phyloP scores from a whole-genome alignment of 2,797 vertebrate species.

The Allobates femoralis region DNA sequence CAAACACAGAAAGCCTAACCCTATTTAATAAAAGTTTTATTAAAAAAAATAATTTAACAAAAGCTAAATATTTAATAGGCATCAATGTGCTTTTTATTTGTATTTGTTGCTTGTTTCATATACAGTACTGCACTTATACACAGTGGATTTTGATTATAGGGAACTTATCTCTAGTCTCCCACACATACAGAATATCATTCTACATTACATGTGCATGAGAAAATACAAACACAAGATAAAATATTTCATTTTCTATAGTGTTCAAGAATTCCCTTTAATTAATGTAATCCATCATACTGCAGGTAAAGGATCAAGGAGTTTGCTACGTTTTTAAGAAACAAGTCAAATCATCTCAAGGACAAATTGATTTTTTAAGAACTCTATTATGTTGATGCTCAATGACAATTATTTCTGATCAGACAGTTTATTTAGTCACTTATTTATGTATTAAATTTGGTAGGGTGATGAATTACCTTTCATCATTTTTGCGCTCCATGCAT shows the following conservation, averaged over 20 bases:
- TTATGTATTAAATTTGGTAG: constrained; percentile 14
- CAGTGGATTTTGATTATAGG: not conserved
- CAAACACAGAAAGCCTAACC: too few relatives aligned
- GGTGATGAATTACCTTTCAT: constrained; percentile 27
- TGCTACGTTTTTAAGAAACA: constrained; percentile 5
- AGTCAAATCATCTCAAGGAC: constrained; percentile 22
- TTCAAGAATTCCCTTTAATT: not conserved
- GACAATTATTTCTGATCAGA: constrained; percentile 30
- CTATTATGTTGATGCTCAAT: constrained; percentile 21
- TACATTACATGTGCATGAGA: not conserved
- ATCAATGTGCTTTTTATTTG: too few relatives aligned
- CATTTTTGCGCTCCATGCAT: not conserved
- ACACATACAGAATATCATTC: not conserved
- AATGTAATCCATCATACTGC: constrained; percentile 9
- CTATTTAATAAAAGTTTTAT: too few relatives aligned
- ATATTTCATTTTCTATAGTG: not conserved
- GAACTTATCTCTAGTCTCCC: not conserved
- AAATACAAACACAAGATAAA: not conserved
- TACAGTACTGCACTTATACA: too few relatives aligned
- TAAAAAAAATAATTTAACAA: too few relatives aligned
- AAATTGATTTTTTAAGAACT: constrained; percentile 29
- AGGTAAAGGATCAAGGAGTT: constrained; percentile 14
- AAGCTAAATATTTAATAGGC: too few relatives aligned
- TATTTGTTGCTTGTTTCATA: too few relatives aligned
- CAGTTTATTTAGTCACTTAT: constrained; percentile 21